Evolutionary conservation across 2,113 vertebrate species (phyloP).

Genomic region (Poeciliopsis retropinna): DNA sequence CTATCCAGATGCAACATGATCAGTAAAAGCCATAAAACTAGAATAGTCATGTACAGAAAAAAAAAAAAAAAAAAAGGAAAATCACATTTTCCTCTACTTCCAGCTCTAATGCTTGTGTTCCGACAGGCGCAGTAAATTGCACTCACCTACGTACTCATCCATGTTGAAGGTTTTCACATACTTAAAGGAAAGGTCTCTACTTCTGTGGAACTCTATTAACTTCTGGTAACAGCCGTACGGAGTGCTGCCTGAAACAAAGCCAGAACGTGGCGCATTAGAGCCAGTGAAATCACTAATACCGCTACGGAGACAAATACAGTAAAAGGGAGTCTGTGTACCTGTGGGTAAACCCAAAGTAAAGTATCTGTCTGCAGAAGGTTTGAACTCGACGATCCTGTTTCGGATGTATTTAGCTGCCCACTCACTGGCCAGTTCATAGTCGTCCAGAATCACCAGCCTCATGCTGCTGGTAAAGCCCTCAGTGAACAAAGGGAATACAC

Average conservation of each 20-base stretch:
- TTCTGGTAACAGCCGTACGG: conserved; percentile 92
- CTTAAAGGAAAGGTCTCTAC: conserved; percentile 91
- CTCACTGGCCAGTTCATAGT: conserved; percentile 93
- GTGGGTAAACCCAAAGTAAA: conserved; percentile 95
- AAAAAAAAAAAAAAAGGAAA: no score
- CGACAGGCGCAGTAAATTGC: not conserved
- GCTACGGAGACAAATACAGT: not conserved
- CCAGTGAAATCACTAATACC: not conserved
- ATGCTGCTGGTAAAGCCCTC: conserved; percentile 67
- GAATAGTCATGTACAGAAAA: not conserved
- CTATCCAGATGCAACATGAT: no score
- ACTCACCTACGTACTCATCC: conserved; percentile 98
- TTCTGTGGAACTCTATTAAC: conserved; percentile 88
- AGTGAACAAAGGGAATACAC: not conserved
- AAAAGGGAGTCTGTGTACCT: conserved; percentile 73
- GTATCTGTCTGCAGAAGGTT: conserved; percentile 85
- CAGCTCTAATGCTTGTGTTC: no score
- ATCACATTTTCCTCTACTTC: not conserved
- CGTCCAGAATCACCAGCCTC: conserved; percentile 96
- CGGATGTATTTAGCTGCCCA: conserved; percentile 98
- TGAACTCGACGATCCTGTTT: conserved; percentile 92
- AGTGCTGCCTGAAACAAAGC: conserved; percentile 84
- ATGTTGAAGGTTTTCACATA: conserved; percentile 99
- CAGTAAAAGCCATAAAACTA: not conserved
- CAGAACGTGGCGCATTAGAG: not conserved